Conservation (phyloP, 2,888 invertebrate genomes). For the Chloroclysta siterata region DNA sequence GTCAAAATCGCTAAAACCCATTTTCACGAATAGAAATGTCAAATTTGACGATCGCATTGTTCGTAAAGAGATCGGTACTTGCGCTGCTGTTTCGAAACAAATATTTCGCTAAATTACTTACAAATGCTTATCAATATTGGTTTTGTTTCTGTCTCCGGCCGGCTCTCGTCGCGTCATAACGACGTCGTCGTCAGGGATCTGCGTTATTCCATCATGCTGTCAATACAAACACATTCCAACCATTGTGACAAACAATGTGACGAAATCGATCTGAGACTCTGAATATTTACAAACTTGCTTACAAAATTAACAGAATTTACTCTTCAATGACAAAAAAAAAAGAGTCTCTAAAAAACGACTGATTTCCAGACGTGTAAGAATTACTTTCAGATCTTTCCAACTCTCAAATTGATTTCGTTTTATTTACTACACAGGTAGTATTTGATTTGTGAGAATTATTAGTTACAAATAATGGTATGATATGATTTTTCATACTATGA, state of each 20-base stretch:
- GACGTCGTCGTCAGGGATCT: conserved; percentile 55
- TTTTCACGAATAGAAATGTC: too few species aligned
- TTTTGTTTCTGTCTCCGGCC: conserved; percentile 63
- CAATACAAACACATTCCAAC: conserved; percentile 66
- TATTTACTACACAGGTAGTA: neutral
- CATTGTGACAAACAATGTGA: conserved; percentile 44
- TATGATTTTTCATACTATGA: neutral
- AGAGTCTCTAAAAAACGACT: neutral
- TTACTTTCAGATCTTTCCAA: neutral
- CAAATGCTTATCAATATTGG: conserved; percentile 58
- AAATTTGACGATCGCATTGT: too few species aligned
- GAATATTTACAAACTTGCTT: neutral
- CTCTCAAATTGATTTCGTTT: conserved; percentile 12
- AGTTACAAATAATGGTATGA: conserved; percentile 13
- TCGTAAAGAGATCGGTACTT: too few species aligned
- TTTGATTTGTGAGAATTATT: conserved; percentile 8
- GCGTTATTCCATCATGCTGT: conserved; percentile 74
- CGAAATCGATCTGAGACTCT: conserved; percentile 10
- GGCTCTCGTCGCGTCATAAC: conserved; percentile 52
- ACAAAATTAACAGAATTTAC: neutral
- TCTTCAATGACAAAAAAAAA: neutral
- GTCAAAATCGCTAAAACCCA: too few species aligned
- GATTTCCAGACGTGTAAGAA: neutral
- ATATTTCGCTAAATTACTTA: conserved; percentile 44
- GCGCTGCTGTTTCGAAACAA: too few species aligned